Evolutionary conservation across 1,140 invertebrate genomes (phyloP).

Genomic region (Eufriesea mexicana): DNA sequence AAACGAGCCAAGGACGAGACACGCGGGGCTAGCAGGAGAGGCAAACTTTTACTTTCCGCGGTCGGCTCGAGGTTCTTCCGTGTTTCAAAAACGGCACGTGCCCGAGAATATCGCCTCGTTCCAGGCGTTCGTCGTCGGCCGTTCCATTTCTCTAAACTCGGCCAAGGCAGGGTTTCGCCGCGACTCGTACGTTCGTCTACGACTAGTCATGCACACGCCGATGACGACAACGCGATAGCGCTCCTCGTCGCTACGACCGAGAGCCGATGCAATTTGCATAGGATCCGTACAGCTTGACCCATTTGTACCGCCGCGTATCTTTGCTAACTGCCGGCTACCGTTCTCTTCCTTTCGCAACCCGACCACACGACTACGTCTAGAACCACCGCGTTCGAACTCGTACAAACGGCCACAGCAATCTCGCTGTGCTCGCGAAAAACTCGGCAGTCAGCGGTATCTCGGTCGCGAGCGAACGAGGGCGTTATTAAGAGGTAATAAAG

Average conservation of each 20-base stretch:
- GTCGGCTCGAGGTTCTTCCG: constrained; percentile 32
- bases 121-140: not conserved
- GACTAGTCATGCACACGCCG: constrained; percentile 42
- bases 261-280: constrained; percentile 50
- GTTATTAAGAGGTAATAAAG: constrained; percentile 25
- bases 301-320: constrained; percentile 24
- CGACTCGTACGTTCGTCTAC: constrained; percentile 9
- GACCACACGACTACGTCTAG: too few relatives aligned
- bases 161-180: constrained; percentile 59
- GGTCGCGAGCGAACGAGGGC: not conserved
- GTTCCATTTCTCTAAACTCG: constrained; percentile 64
- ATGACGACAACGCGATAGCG: constrained; percentile 43
- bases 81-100: constrained; percentile 12
- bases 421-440: not conserved
- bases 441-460: not conserved
- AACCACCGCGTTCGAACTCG: not conserved
- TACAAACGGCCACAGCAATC: too few relatives aligned
- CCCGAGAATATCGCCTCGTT: constrained; percentile 1
- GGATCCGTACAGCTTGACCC: constrained; percentile 12
- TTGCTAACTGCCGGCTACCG: not conserved
- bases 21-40: too few relatives aligned
- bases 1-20: not conserved
- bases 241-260: not conserved
- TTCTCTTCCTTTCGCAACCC: not conserved
- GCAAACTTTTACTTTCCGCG: not conserved